phyloP scores from a whole-genome alignment of 92 coral and sea anemone genomes.

The Umimayanthus chanpuru region DNA sequence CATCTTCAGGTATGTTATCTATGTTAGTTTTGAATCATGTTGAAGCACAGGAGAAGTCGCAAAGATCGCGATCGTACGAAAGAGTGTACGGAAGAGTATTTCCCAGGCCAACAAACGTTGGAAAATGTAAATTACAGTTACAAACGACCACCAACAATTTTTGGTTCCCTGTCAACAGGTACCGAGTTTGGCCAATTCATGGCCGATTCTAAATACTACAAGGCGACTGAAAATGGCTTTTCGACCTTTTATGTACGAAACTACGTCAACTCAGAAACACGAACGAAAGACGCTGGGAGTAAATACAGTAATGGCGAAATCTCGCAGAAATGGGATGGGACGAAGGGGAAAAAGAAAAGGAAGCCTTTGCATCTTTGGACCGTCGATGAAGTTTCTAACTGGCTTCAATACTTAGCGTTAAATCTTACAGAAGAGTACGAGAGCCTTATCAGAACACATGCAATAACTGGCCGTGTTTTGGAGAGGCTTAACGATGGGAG shows the following conservation, averaged over 20 bases:
- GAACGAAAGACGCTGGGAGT: not conserved
- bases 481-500: slow-evolving; percentile 17
- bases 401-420: slow-evolving; percentile 35
- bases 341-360: not conserved
- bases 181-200: not conserved
- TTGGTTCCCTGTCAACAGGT: slow-evolving; percentile 30
- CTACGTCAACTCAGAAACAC: slow-evolving; percentile 8
- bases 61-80: slow-evolving; percentile 29
- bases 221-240: slow-evolving; percentile 30
- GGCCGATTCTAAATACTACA: slow-evolving; percentile 30
- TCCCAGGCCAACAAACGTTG: not conserved
- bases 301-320: not conserved
- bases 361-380: slow-evolving; percentile 32
- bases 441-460: slow-evolving; percentile 19
- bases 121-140: slow-evolving; percentile 13
- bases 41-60: slow-evolving; percentile 45
- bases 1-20: slow-evolving; percentile 21
- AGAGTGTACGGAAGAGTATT: not conserved
- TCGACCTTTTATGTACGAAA: slow-evolving; percentile 35
- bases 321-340: not conserved
- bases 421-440: slow-evolving; percentile 37
- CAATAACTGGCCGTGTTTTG: slow-evolving; percentile 37
- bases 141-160: not conserved
- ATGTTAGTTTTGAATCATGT: slow-evolving; percentile 23
- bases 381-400: slow-evolving; percentile 22